These are phyloP conservation scores for Sminthurinus signatus DNA, from an alignment of 1,140 invertebrate species.

Conservation along the genomic window DNA sequence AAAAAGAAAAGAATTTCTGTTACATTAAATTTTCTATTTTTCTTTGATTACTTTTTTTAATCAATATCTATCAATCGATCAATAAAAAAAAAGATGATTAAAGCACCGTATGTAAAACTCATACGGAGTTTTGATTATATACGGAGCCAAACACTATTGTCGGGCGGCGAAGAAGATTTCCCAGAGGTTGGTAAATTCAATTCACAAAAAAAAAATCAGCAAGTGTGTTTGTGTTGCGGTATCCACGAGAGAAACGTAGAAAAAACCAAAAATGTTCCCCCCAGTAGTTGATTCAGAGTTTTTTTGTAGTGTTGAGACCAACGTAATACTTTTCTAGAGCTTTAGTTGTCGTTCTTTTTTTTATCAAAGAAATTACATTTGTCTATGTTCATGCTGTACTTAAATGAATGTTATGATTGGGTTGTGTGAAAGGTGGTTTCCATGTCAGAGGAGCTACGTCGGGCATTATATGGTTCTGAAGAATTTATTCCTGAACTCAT, in stretches of 20 bases:
- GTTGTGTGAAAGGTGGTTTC: slow-evolving; percentile 71
- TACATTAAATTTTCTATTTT: slow-evolving; percentile 21
- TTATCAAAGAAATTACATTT: too few relatives aligned
- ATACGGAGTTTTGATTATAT: slow-evolving; percentile 89
- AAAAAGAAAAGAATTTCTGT: too few relatives aligned
- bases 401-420: neutral
- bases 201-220: slow-evolving; percentile 3
- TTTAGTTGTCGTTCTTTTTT: too few relatives aligned
- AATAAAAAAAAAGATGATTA: slow-evolving; percentile 63
- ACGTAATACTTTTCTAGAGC: too few relatives aligned
- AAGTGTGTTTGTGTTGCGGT: too few relatives aligned
- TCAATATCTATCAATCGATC: neutral
- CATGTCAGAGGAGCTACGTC: slow-evolving; percentile 81
- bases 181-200: slow-evolving; percentile 25
- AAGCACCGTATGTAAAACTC: slow-evolving; percentile 91
- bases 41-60: slow-evolving; percentile 19
- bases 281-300: too few relatives aligned
- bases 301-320: too few relatives aligned
- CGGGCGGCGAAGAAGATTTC: slow-evolving; percentile 30
- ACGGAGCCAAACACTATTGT: slow-evolving; percentile 67
- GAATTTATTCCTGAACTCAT: slow-evolving; percentile 77
- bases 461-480: slow-evolving; percentile 70
- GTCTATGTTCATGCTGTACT: too few relatives aligned
- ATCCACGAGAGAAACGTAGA: too few relatives aligned
- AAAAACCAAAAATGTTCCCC: too few relatives aligned